Evolutionary conservation across 2,888 invertebrate species (phyloP).

Genomic region (Cyclophora punctaria): DNA sequence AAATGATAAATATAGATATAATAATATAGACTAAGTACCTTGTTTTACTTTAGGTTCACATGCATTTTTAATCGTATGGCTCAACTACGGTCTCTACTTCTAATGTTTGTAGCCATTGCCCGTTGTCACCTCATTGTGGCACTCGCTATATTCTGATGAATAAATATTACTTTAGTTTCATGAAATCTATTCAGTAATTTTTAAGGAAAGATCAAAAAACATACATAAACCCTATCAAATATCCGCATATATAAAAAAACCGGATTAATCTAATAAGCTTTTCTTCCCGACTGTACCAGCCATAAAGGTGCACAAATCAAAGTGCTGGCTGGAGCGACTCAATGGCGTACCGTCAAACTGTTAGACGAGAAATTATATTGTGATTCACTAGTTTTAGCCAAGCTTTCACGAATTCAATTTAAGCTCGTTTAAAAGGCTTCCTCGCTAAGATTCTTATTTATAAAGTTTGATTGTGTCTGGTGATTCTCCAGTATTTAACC

Average conservation of each 20-base stretch:
- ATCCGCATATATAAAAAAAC: background rate
- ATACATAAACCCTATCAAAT: too few relatives aligned
- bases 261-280: background rate
- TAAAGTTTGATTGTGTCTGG: too few relatives aligned
- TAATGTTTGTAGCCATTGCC: too few relatives aligned
- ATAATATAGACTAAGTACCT: too few relatives aligned
- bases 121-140: background rate
- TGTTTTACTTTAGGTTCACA: too few relatives aligned
- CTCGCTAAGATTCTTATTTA: too few relatives aligned
- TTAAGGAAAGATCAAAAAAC: background rate
- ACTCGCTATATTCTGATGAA: background rate
- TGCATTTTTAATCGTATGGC: too few relatives aligned
- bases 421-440: too few relatives aligned
- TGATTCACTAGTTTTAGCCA: constrained; percentile 1
- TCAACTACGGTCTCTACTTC: too few relatives aligned
- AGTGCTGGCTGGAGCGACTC: constrained; percentile 12
- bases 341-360: constrained; percentile 13
- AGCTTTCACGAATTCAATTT: too few relatives aligned
- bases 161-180: background rate
- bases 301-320: constrained; percentile 17
- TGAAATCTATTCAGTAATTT: background rate
- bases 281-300: constrained; percentile 7
- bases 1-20: too few relatives aligned
- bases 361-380: constrained; percentile 14
- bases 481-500: too few relatives aligned